Evolutionary conservation across 2,888 invertebrate species (phyloP), one percentile per base, ranked within the genome.

Genomic region (Phlogophora meticulosa): DNA sequence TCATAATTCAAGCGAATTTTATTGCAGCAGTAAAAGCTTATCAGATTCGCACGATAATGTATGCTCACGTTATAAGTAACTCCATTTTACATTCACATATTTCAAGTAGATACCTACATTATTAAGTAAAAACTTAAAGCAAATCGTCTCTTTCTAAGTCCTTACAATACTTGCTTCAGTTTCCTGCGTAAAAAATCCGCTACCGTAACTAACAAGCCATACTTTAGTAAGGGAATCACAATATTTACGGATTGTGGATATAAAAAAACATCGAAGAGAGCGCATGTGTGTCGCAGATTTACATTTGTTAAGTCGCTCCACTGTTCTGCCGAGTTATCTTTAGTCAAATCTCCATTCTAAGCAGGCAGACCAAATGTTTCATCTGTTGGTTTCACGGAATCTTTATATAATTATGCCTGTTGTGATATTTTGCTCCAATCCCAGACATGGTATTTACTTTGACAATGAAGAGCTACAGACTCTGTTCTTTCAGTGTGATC

Each of bases 251-350:
- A 82, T 79, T 64, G 62, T 64, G 53, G 56, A 68, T 62, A 78
- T 62, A 83, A 83, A 89, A 91, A 90, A 89, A 86, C 85, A 62
- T 70, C 69, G 63, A 75, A 83, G 84, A 78, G 70, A 45, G 68
- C 84, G 85, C 92, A 92, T 85, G 76, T 92, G 92, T 74, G 81
- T 75, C 80, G 89, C 91, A 91, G 90, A 90, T 91, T 81, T 82
- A 74, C 61, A 72, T 70, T 66, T 57, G 58, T 58, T 56, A 59
- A 65, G 67, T 46, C 53, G 55, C 56, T 65, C 59, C 62, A 52
- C 64, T 70, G 72, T 72, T 66, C 58, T 63, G 59, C 57, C 45
- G 64, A 66, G 66, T 68, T 74, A 69, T 72, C 68, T 76, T 67
- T 67, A 81, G 66, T 81, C 38, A 63, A 63, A 78, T 67, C 53